Percentiles rank a stretch among this genome's conserved stretches.
Conservation (phyloP, 2,113 vertebrate genomes). For the Menidia beryllina region DNA sequence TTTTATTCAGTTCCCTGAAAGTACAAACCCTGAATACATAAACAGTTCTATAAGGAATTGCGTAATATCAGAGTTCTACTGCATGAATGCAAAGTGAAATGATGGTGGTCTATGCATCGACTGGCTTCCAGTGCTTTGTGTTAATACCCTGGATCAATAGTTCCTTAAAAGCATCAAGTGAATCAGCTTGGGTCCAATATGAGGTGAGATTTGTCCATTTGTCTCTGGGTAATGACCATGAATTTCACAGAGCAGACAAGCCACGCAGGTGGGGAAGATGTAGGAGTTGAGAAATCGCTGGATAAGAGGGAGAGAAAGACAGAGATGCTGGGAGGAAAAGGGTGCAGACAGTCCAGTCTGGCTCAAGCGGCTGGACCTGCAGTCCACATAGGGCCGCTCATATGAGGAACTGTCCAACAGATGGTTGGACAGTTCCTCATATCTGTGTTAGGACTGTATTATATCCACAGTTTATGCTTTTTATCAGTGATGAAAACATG, state of each 20-base stretch:
- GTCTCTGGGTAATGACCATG: conserved; percentile 72
- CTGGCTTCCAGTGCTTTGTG: background rate
- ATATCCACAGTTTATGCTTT: background rate
- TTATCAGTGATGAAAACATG: background rate
- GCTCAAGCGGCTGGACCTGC: conserved; percentile 20
- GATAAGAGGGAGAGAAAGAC: conserved; percentile 15
- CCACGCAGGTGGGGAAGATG: conserved; percentile 69
- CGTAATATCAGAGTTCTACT: no score
- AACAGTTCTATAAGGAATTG: no score
- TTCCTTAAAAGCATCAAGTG: background rate
- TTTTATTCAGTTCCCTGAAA: no score
- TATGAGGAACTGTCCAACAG: background rate
- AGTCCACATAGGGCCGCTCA: conserved; percentile 33
- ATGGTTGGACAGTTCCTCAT: no score
- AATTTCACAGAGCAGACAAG: conserved; percentile 69
- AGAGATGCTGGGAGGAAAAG: conserved; percentile 11
- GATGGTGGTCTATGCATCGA: no score
- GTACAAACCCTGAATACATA: no score
- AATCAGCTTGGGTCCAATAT: conserved; percentile 16
- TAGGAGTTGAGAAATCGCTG: conserved; percentile 68
- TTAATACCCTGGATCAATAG: background rate
- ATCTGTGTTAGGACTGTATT: no score
- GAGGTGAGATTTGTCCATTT: conserved; percentile 62
- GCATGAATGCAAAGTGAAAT: no score
- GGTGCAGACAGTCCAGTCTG: conserved; percentile 20